phyloP scores from a whole-genome alignment of 2,888 invertebrate genomes.

The Campaea margaritaria region DNA sequence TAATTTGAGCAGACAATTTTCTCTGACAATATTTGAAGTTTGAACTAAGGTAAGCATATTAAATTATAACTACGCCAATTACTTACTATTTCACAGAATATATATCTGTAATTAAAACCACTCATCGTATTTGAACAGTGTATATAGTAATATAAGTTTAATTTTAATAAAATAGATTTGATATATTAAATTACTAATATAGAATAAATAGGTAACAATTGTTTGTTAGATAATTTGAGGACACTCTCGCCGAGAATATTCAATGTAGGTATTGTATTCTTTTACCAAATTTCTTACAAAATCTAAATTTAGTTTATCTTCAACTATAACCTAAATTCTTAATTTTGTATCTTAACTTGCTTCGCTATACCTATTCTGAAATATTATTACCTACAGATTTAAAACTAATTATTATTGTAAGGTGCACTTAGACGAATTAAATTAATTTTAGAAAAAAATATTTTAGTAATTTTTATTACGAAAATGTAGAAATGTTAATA shows the following conservation, averaged over 20 bases:
- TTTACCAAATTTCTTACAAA: constrained; percentile 18
- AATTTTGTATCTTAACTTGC: neutral
- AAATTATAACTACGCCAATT: no score
- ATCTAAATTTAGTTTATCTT: no score
- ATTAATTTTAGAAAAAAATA: constrained; percentile 1
- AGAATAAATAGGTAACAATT: constrained; percentile 33
- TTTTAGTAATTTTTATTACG: constrained; percentile 19
- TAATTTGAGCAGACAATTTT: no score
- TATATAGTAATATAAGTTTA: constrained; percentile 43
- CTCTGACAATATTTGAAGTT: no score
- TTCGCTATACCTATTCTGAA: neutral
- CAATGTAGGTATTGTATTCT: constrained; percentile 54
- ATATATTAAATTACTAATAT: constrained; percentile 44
- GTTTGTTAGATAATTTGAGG: constrained; percentile 32
- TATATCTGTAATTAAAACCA: constrained; percentile 19
- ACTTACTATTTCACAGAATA: no score
- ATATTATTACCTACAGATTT: neutral
- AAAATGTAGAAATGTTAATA: constrained; percentile 26
- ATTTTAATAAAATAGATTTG: constrained; percentile 43
- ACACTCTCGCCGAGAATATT: constrained; percentile 46
- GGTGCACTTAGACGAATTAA: constrained; percentile 3
- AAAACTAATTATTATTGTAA: neutral
- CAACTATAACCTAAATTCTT: neutral
- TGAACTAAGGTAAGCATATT: no score
- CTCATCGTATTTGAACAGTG: constrained; percentile 42